Evolutionary conservation across 2,113 vertebrate species (phyloP), one percentile per base, ranked within the genome.

Genomic region (Colius striatus): DNA sequence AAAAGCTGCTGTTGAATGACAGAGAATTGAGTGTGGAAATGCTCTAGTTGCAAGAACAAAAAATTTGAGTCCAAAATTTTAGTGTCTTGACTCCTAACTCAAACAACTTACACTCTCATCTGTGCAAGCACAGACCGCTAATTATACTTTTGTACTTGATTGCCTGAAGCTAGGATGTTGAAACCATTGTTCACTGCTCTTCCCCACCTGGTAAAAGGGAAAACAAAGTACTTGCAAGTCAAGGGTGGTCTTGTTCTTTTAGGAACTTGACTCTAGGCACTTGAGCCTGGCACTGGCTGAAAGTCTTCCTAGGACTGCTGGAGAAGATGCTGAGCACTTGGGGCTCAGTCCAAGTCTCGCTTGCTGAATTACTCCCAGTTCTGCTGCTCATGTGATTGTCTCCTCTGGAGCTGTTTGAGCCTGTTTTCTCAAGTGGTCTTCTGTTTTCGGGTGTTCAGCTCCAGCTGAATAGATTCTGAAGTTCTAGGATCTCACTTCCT

Each of bases 291-390:
- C 43, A 80, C 23, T 70, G 63, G 26, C 63, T 73, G 55, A 38
- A 77, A 75, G 62, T 79, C 36, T 13, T 41, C 13, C 18, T 43
- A 48, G 70, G 36, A 54, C 51, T 74, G 13, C 48, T 87, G 58
- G 48, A 48, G 38, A 79, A 93, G 45, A 25, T 65, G 41, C 32
- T 81, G 70, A 84, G 50, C 23, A 9, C 26, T 50, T 81, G 34
- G 19, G 32, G 43, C 78, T 73, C 60, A 84, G 55, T 32, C 47
- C 57, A 45, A 48, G 45, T 85, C 32, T 89, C 62, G 41, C 26
- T 21, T 82, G 84, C 90, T 83, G 89, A 93, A 92, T 94, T 96
- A 76, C 93, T 96, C 89, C 89, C 87, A 83, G 7, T 91, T 94
- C 67, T 94, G 76, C 77, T 93, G 84, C 74, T 95, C 41, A 13